phyloP scores from a whole-genome alignment of 1,140 invertebrate species.

The Wiebesia pumilae region DNA sequence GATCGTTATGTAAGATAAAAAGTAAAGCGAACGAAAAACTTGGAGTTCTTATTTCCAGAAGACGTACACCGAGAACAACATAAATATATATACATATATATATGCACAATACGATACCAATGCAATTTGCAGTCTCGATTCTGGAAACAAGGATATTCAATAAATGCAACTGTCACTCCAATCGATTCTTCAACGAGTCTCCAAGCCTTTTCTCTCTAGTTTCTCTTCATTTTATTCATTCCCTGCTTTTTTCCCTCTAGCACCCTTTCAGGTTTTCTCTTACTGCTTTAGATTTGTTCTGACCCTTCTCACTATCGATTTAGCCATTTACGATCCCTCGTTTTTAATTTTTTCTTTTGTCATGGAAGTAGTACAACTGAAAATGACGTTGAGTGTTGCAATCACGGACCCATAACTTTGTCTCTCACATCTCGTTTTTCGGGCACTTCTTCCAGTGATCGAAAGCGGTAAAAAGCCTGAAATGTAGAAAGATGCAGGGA shows the following conservation, averaged over 20 bases:
- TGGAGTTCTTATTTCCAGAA: too few relatives aligned
- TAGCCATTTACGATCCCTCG: background rate
- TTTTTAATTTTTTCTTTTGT: slow-evolving; percentile 38
- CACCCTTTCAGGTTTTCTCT: slow-evolving; percentile 6
- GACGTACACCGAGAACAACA: too few relatives aligned
- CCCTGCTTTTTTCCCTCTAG: slow-evolving; percentile 17
- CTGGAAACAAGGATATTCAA: slow-evolving; percentile 38
- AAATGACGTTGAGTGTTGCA: slow-evolving; percentile 47
- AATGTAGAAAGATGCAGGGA: background rate
- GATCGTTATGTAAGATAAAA: too few relatives aligned
- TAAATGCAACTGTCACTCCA: slow-evolving; percentile 36
- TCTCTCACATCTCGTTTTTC: slow-evolving; percentile 15
- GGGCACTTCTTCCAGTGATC: background rate
- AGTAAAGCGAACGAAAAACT: too few relatives aligned
- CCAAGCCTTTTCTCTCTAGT: background rate
- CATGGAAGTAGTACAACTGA: slow-evolving; percentile 8
- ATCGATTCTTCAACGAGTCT: slow-evolving; percentile 45
- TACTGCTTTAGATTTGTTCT: background rate
- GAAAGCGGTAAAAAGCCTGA: background rate
- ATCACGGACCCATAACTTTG: slow-evolving; percentile 52
- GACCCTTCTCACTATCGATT: background rate
- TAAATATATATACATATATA: too few relatives aligned
- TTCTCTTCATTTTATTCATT: background rate
- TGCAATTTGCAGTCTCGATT: slow-evolving; percentile 30
- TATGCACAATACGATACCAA: slow-evolving; percentile 32